Evolutionary conservation across 1,140 invertebrate species (phyloP), one percentile per base, ranked within the genome.

Genomic region (Cryptotermes secundus): DNA sequence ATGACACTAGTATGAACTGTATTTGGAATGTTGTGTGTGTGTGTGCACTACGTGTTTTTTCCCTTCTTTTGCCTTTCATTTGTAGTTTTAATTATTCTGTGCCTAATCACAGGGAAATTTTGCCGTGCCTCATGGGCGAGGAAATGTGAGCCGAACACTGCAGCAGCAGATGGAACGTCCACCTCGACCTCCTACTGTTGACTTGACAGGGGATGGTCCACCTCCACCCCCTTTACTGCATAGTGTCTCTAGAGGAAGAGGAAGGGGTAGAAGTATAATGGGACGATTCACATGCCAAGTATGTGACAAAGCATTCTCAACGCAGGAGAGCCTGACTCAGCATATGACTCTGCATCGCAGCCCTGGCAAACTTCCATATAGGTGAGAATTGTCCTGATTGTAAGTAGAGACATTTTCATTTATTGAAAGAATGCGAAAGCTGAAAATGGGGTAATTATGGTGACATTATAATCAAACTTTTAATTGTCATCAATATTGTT

Each of bases 101-200:
- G 16, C 45, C 19, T 49, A n/a, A n/a, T 72, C 12, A 38, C 34
- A 38, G 31, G 83, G 80, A n/a, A 82, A 90, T 35, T 91, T 91
- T 86, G 91, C 89, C 14, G 88, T 91, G 79, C 91, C 91, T 6
- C 90, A 91, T 81, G 90, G 89, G 80, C 81, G 85, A 4, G 82
- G 79, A 79, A 36, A 26, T 42, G 45, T 34, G n/a, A 45, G 31
- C 79, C 49, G 83, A 16, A 81, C 84, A 53, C 65, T 83, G 82
- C 84, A 86, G 45, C 80, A 79, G 24, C 83, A 86, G 35, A 79
- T 82, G 53, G 91, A 92, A 84, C 88, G 91, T 86, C 91, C 91
- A 19, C 90, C 91, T 7, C 88, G 91, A 86, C 91, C 91, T 26
- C 91, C 91, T 0, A 92, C 92, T 14, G 92, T 93, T 1, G 92